These are phyloP conservation scores for Serrognathus titanus DNA, from an alignment of 2,888 invertebrate species.

Conservation along the genomic window DNA sequence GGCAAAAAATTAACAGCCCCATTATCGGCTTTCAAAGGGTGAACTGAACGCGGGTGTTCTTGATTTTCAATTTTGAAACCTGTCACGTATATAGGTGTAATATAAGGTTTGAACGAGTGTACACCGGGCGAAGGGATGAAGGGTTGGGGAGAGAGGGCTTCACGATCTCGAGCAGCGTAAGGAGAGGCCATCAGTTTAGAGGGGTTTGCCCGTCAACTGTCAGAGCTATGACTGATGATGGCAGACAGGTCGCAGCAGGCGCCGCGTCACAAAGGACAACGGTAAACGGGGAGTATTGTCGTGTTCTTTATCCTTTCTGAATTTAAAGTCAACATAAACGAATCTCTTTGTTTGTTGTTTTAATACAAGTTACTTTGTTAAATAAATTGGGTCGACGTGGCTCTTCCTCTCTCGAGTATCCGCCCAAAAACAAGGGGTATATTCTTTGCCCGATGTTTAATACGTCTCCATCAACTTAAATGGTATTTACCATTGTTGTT, in stretches of 20 bases:
- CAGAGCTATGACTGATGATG: conserved; percentile 35
- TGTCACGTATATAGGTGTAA: conserved; percentile 18
- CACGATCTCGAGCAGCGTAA: conserved; percentile 26
- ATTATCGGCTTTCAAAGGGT: conserved; percentile 6
- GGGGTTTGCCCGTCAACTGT: conserved; percentile 36
- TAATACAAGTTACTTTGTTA: conserved; percentile 14
- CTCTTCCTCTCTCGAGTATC: too few relatives aligned
- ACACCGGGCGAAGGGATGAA: conserved; percentile 1
- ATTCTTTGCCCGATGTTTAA: too few relatives aligned
- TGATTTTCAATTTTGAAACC: conserved; percentile 24
- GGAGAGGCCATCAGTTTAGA: conserved; percentile 36
- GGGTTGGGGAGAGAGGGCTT: conserved; percentile 8
- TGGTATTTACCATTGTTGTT: too few relatives aligned
- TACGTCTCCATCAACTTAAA: too few relatives aligned
- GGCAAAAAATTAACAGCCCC: neutral
- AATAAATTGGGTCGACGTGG: conserved; percentile 12
- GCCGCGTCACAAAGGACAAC: conserved; percentile 11
- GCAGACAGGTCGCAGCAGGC: conserved; percentile 20
- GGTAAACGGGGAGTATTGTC: conserved; percentile 8
- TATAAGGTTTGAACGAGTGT: conserved; percentile 11
- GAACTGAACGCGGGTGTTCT: conserved; percentile 2
- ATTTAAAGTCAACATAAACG: conserved; percentile 15
- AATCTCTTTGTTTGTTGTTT: conserved; percentile 11
- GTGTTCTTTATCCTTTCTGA: conserved; percentile 3
- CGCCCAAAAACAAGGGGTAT: too few relatives aligned